These are phyloP conservation scores for Camptogramma bilineatum DNA, from an alignment of 2,888 invertebrate genomes.

Conservation along the genomic window DNA sequence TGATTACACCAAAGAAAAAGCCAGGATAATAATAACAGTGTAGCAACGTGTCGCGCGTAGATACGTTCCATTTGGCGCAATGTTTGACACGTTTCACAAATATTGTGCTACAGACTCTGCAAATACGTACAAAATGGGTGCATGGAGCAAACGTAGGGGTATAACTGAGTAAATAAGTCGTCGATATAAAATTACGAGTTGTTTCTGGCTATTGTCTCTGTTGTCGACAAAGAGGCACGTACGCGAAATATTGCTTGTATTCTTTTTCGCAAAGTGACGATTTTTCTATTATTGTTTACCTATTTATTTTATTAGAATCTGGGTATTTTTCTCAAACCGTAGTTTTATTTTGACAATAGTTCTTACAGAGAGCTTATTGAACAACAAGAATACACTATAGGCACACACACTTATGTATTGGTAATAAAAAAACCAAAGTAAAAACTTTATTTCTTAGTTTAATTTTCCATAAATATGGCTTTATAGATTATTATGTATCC, in stretches of 20 bases:
- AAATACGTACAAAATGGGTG: slow-evolving; percentile 76
- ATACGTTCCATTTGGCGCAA: slow-evolving; percentile 78
- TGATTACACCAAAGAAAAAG: slow-evolving; percentile 79
- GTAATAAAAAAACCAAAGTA: background rate
- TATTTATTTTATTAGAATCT: slow-evolving; percentile 48
- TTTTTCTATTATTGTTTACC: slow-evolving; percentile 57
- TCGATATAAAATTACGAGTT: slow-evolving; percentile 76
- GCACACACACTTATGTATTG: background rate
- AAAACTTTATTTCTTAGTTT: background rate
- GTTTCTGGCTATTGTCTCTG: slow-evolving; percentile 72
- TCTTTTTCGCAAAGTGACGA: slow-evolving; percentile 54
- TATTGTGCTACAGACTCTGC: slow-evolving; percentile 78
- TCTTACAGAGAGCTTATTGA: background rate
- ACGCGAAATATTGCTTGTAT: slow-evolving; percentile 63
- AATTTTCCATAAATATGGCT: background rate
- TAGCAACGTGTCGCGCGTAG: slow-evolving; percentile 78
- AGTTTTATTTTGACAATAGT: slow-evolving; percentile 16
- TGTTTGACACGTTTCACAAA: slow-evolving; percentile 83
- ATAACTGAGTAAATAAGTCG: slow-evolving; percentile 69
- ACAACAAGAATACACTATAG: too few relatives aligned
- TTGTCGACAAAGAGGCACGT: slow-evolving; percentile 67
- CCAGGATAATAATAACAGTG: slow-evolving; percentile 74
- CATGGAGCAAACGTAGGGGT: slow-evolving; percentile 74
- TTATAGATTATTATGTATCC: background rate
- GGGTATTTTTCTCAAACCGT: slow-evolving; percentile 31